phyloP scores from a whole-genome alignment of 1,140 invertebrate genomes.

The Temnothorax curvispinosus region DNA sequence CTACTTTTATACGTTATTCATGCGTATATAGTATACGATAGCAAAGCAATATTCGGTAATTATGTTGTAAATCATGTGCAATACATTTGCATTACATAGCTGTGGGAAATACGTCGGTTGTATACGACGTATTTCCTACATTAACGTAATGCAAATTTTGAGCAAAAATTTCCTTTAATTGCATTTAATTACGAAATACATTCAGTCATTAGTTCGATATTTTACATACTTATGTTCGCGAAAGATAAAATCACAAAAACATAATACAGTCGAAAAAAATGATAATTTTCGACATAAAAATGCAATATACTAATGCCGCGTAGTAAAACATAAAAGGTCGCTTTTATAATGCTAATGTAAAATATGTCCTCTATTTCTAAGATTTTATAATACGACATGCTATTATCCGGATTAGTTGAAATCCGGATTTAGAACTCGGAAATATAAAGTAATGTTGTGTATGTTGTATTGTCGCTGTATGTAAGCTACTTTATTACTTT shows the following conservation, averaged over 20 bases:
- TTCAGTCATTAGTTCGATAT: constrained; percentile 10
- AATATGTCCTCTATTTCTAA: not conserved
- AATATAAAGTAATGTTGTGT: not conserved
- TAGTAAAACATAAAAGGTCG: not conserved
- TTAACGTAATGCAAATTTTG: not conserved
- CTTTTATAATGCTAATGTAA: constrained; percentile 14
- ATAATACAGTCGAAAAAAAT: no score
- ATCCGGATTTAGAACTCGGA: not conserved
- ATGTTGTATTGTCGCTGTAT: not conserved
- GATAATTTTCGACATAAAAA: not conserved
- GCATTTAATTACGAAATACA: not conserved
- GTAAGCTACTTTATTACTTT: not conserved
- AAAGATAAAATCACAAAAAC: constrained; percentile 9
- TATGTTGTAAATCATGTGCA: constrained; percentile 2
- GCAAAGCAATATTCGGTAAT: constrained; percentile 14
- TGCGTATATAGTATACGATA: not conserved
- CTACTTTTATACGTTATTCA: not conserved
- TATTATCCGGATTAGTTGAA: constrained; percentile 27
- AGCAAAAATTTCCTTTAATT: constrained; percentile 26
- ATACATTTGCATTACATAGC: not conserved
- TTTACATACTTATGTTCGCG: not conserved
- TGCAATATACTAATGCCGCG: not conserved
- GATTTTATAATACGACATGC: not conserved
- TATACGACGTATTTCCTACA: not conserved
- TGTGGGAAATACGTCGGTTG: not conserved